Base-by-base conservation (phyloP, 2,113 vertebrate genomes). In the Oryctolagus cuniculus region DNA sequence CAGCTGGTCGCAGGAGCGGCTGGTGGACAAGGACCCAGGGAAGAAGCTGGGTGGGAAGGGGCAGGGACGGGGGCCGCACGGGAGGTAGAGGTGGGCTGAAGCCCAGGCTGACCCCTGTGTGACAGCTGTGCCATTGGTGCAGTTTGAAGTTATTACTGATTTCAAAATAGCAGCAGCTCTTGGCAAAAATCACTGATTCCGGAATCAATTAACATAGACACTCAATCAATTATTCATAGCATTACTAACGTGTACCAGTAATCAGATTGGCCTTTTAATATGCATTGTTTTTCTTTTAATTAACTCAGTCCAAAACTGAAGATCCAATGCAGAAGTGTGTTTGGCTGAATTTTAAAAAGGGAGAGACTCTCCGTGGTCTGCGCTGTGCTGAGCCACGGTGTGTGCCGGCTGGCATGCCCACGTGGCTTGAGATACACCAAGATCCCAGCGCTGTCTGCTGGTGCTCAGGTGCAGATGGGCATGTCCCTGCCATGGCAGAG, bases 251-350 rank as follows among this genome's bases (percentile, higher is more conserved):
- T 94, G 88, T 87, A 96, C 91, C 92, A 80, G 95, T 94, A 97
- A 97, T 97, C 95, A 97, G 95, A 94, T 95, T 97, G 97, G 92
- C 66, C 92, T 96, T 96, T 97, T 96, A 96, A 93, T 96, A 95
- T 95, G 86, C 91, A 94, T 96, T 96, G n/a, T 96, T 95, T 96
- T 97, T 95, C 83, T 96, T 97, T 97, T 97, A 97, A 97, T 97
- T 97, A 97, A 96, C 89, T 61, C 82, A 94, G 75, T 90, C 89
- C 75, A 91, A 96, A 97, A 94, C 74, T 87, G 93, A 95, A 96
- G 61, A 93, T 93, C 90, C 55, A 21, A 51, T 80, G 61, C 61
- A 92, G 69, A 89, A 95, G 96, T 95, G 49, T 77, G 82, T 95
- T 96, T n/a, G 34, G 64, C 73, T 95, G 95, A 74, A 93, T 96